Percentiles rank a stretch among this genome's conserved stretches.
phyloP scores from a whole-genome alignment of 1,140 invertebrate species.

The Anthonomus grandis region DNA sequence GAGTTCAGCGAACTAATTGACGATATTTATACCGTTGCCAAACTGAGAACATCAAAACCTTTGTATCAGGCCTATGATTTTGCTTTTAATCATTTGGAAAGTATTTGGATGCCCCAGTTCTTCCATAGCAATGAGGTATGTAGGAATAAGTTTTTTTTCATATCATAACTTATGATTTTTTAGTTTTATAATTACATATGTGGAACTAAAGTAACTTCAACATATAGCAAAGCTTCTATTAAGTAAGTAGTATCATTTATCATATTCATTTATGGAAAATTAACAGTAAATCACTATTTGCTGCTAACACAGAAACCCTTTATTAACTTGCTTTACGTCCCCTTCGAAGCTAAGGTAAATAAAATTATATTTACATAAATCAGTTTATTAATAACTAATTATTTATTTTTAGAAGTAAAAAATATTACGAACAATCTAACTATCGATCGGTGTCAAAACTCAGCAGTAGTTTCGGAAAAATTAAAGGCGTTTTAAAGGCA shows the following conservation, averaged over 20 bases:
- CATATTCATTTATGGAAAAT: no score
- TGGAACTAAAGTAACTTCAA: conserved; percentile 56
- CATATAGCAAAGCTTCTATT: conserved; percentile 52
- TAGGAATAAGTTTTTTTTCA: neutral
- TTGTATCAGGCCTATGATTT: conserved; percentile 81
- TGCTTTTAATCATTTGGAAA: conserved; percentile 72
- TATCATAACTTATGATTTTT: conserved; percentile 26
- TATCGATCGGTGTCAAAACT: conserved; percentile 47
- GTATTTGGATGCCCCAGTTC: conserved; percentile 72
- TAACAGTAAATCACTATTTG: no score
- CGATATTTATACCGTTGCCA: conserved; percentile 63
- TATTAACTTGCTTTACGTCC: conserved; percentile 34
- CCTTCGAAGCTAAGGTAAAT: conserved; percentile 39
- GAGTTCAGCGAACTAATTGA: conserved; percentile 65
- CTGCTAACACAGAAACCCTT: conserved; percentile 4
- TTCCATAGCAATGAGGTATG: conserved; percentile 77
- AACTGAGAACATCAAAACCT: conserved; percentile 70
- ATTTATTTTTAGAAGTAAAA: conserved; percentile 30
- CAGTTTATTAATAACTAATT: conserved; percentile 2
- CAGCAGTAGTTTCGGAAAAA: conserved; percentile 49
- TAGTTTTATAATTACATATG: conserved; percentile 70
- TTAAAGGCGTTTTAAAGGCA: conserved; percentile 50
- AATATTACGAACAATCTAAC: conserved; percentile 39
- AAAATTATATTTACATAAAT: neutral
- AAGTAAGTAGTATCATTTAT: conserved; percentile 49